Percentiles rank a stretch among this genome's conserved stretches.
These are phyloP conservation scores for Perodicticus potto DNA, from an alignment of 2,797 vertebrate genomes.

Conservation along the genomic window DNA sequence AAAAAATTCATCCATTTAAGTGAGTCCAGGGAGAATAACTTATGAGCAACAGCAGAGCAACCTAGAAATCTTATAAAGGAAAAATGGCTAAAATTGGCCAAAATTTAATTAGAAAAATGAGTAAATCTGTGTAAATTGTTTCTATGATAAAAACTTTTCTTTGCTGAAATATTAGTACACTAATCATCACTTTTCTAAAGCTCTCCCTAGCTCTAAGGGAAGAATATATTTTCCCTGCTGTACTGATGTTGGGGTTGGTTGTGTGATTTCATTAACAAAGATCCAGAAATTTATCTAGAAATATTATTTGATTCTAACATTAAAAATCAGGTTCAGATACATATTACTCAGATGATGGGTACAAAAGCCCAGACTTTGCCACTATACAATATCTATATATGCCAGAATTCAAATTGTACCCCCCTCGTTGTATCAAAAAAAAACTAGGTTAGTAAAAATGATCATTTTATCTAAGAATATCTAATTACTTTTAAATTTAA, in stretches of 20 bases:
- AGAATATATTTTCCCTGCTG: neutral
- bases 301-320: slow-evolving; percentile 9
- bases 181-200: neutral
- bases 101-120: slow-evolving; percentile 1
- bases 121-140: neutral
- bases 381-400: neutral
- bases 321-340: neutral
- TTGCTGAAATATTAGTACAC: neutral
- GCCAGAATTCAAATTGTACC: neutral
- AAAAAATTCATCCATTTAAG: too few species aligned
- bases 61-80: neutral
- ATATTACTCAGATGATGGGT: neutral
- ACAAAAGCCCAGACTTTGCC: neutral
- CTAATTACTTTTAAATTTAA: slow-evolving; percentile 7
- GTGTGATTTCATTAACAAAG: neutral
- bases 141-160: neutral
- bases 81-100: neutral
- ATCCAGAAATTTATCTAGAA: neutral
- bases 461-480: neutral
- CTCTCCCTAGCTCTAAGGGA: neutral
- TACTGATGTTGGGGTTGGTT: neutral
- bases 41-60: neutral
- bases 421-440: neutral
- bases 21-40: neutral
- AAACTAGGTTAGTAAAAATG: neutral